These are phyloP conservation scores for Amblyjoppa proteus DNA, from an alignment of 2,888 invertebrate species.

Conservation along the genomic window DNA sequence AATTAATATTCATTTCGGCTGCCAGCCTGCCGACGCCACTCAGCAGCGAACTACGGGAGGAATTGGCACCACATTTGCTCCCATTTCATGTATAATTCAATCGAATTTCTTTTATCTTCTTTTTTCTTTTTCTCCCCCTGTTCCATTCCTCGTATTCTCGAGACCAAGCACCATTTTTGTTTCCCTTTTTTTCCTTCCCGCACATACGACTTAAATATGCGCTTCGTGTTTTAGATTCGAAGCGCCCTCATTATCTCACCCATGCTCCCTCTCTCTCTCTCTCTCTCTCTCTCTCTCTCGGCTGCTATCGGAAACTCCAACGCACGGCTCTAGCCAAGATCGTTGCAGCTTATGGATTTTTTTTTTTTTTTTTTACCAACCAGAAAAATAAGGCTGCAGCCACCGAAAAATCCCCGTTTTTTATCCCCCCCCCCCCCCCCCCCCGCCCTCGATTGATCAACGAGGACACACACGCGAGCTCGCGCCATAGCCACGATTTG, in stretches of 20 bases:
- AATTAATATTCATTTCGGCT: slow-evolving; percentile 65
- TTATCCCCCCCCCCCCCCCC: no score
- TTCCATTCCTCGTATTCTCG: slow-evolving; percentile 46
- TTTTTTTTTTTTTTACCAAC: slow-evolving; percentile 21
- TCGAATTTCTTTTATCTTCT: slow-evolving; percentile 64
- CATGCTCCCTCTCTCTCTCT: slow-evolving; percentile 43
- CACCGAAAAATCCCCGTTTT: slow-evolving; percentile 18
- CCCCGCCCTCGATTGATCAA: neutral
- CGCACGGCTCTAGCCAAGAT: slow-evolving; percentile 15
- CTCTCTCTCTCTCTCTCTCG: slow-evolving; percentile 42
- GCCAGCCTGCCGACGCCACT: slow-evolving; percentile 68
- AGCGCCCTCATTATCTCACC: slow-evolving; percentile 49
- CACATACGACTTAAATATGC: slow-evolving; percentile 39
- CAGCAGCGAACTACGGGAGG: slow-evolving; percentile 81
- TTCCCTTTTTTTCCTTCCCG: slow-evolving; percentile 24
- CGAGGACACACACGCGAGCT: slow-evolving; percentile 7
- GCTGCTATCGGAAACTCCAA: slow-evolving; percentile 59
- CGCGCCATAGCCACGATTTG: neutral
- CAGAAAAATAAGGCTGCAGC: slow-evolving; percentile 60
- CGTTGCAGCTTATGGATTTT: neutral
- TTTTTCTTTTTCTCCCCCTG: slow-evolving; percentile 49
- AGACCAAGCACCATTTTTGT: slow-evolving; percentile 60
- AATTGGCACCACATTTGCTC: slow-evolving; percentile 85
- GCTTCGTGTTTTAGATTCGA: slow-evolving; percentile 46
- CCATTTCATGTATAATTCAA: slow-evolving; percentile 74